Evolutionary conservation across 2,113 vertebrate genomes (phyloP).

Genomic region (Willisornis vidua): DNA sequence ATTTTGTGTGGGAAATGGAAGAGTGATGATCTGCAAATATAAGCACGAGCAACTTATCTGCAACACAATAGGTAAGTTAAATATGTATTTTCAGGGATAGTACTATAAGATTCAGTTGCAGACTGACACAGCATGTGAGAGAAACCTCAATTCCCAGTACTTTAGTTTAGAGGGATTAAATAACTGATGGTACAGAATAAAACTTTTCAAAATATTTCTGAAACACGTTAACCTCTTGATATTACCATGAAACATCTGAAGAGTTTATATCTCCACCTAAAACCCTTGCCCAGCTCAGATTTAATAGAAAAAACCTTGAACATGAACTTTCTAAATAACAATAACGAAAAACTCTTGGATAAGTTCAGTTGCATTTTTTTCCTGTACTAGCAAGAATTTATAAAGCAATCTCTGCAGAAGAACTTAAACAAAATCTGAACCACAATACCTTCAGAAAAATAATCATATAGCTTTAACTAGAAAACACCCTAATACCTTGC

Average conservation of each 20-base stretch:
- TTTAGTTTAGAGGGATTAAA: background rate
- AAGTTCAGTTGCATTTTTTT: background rate
- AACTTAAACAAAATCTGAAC: background rate
- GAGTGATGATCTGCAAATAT: background rate
- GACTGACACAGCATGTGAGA: background rate
- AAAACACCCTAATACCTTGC: background rate
- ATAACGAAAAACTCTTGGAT: background rate
- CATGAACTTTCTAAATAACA: background rate
- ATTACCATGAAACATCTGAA: background rate
- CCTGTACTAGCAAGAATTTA: background rate
- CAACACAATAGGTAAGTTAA: background rate
- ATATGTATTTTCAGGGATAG: background rate
- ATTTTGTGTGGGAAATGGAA: background rate
- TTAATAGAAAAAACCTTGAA: background rate
- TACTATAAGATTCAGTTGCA: background rate
- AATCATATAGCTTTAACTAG: background rate
- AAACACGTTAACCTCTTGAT: background rate
- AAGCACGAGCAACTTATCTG: background rate
- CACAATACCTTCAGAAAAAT: background rate
- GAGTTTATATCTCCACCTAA: background rate
- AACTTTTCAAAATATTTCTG: background rate
- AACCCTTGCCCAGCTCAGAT: background rate
- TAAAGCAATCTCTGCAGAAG: background rate
- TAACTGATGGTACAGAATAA: background rate
- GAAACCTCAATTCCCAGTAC: background rate